Base-by-base conservation (phyloP, 2,888 invertebrate species). In the Trissolcus japonicus region DNA sequence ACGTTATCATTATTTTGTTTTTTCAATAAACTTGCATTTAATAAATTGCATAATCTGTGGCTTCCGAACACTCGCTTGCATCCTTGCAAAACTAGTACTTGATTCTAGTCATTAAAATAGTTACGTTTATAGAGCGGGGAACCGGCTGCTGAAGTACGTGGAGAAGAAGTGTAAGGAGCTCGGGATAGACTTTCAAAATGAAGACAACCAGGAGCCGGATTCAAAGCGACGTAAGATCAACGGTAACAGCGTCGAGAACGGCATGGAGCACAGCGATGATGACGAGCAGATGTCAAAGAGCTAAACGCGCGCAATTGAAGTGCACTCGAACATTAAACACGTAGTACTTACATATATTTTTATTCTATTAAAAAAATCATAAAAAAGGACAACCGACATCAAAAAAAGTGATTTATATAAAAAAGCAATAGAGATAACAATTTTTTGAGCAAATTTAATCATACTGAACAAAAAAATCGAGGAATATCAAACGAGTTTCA, bases 111-210 rank as follows among this genome's bases (percentile, higher is more conserved):
- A 83, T 85, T 85, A 84, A 86, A 54, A 84, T 82, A 89, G 89
- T 85, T 85, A 83, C 81, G 85, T 86, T 89, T 91, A 77, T 90
- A 96, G 96, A 87, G 94, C 95, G 85, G 96, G 96, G 61, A 91
- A 91, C 81, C 91, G 93, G 65, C 90, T 96, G 77, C 92, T 94
- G 82, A 92, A 92, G 81, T 94, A 92, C 88, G 93, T 95, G 76
- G 92, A 93, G 81, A 93, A 93, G 82, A 92, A 93, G 46, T 94
- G 94, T 86, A 90, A 91, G 79, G 94, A 95, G 71, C 86, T 94
- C 14, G 91, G 92, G 43, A 89, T 95, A 82, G 90, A 80, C 87
- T 89, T 83, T 81, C 87, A 80, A 82, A 90, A 82, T 85, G 90
- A 85, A 0, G 80, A 88, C 3, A 87, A 91, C 1, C 89, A 91